Evolutionary conservation across 2,797 vertebrate species (phyloP), one percentile per base, ranked within the genome.

Genomic region (Catamblyrhynchus diadema): DNA sequence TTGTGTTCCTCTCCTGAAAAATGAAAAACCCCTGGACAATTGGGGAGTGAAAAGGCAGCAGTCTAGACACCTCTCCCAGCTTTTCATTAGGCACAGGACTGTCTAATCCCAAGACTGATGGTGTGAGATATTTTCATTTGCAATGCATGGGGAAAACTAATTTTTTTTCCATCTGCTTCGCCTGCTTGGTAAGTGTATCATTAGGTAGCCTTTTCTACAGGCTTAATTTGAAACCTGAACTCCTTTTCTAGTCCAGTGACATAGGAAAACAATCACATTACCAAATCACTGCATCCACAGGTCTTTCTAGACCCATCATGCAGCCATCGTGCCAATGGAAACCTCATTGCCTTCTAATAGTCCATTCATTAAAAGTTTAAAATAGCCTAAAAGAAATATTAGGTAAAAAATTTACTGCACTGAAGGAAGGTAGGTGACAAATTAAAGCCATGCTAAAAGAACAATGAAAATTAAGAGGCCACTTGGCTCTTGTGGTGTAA

Each of bases 221-320:
- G 60, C n/a, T 91, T 90, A 41, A n/a, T 86, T 86, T 90, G 66
- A 88, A 96, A 84, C 50, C 20, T 70, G 81, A 88, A 54, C 54
- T 74, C 37, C 53, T 89, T 72, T 79, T 30, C 47, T 77, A 67
- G 81, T 62, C 62, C 41, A 65, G 50, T 22, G 51, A 54, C 2
- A 1, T 1, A 73, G 48, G 53, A 87, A 86, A 85, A 59, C 32
- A 75, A 85, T 54, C 16, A 8, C 48, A 18, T 51, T 67, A 22
- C 51, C 81, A 95, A 92, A 85, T 64, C 64, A 32, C 19, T 61
- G 16, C 47, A 35, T 41, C 44, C 25, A 57, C 28, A 17, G 28
- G 24, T 50, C 77, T 90, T 51, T 59, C 39, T 53, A 60, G 56
- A 54, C 20, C 30, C 37, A 69, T 35, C 56, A 48, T 2, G 0